These are phyloP conservation scores for Mastomys coucha DNA, from an alignment of 2,113 vertebrate species.

Conservation along the genomic window DNA sequence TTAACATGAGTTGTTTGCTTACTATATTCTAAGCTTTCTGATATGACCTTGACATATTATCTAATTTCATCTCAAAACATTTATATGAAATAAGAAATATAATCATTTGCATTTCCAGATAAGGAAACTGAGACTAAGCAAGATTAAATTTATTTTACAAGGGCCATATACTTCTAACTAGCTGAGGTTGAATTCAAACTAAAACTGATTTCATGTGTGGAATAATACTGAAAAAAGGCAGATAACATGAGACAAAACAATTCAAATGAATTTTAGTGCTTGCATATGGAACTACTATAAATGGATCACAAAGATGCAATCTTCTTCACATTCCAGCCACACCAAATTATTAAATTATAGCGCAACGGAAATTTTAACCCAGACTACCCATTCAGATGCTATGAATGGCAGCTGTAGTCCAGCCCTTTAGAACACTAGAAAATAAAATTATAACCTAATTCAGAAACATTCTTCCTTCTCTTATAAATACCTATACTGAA, in stretches of 20 bases:
- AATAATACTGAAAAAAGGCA: neutral
- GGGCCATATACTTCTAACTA: neutral
- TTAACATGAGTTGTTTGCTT: neutral
- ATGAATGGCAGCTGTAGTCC: neutral
- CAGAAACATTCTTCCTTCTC: neutral
- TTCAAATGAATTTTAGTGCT: constrained; percentile 28
- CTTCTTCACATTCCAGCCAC: neutral
- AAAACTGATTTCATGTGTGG: constrained; percentile 13
- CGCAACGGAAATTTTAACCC: neutral
- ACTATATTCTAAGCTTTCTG: neutral
- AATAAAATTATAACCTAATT: constrained; percentile 8
- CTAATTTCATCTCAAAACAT: constrained; percentile 45
- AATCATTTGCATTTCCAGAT: constrained; percentile 30
- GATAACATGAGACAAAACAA: constrained; percentile 3
- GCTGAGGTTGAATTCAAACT: neutral
- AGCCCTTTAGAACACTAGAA: constrained; percentile 21
- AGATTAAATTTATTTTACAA: constrained; percentile 24
- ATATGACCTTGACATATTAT: neutral
- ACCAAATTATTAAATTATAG: neutral
- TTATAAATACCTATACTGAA: neutral
- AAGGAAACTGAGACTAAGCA: neutral
- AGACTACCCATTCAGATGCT: neutral
- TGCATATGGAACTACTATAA: neutral
- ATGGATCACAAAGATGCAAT: neutral
- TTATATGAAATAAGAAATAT: constrained; percentile 23